Conservation (phyloP, 1,140 invertebrate genomes). For the Coenobita brevimanus region DNA sequence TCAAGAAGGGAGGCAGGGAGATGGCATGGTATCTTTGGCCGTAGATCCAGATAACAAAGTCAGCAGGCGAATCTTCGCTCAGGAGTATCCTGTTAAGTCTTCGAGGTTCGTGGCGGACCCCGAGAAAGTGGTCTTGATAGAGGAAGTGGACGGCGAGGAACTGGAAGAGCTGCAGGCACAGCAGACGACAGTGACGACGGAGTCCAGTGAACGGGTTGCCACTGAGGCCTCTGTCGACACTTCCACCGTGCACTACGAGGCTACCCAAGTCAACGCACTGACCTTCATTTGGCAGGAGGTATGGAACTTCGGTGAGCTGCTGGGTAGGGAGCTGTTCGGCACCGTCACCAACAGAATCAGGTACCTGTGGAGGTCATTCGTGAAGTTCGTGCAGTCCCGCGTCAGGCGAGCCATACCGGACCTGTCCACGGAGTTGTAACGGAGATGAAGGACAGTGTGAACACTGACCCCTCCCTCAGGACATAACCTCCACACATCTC, state of each 20-base stretch:
- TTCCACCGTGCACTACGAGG: slow-evolving; percentile 29
- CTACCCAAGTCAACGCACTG: slow-evolving; percentile 1
- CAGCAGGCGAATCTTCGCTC: too few relatives aligned
- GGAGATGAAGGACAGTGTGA: too few relatives aligned
- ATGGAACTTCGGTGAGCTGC: slow-evolving; percentile 29
- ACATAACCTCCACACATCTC: too few relatives aligned
- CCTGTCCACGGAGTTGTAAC: too few relatives aligned
- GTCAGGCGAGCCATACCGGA: slow-evolving; percentile 4
- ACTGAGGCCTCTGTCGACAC: background rate
- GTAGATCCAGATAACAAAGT: background rate
- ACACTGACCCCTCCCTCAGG: too few relatives aligned
- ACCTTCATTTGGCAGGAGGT: slow-evolving; percentile 36
- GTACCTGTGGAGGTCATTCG: slow-evolving; percentile 12
- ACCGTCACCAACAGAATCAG: background rate
- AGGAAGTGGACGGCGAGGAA: slow-evolving; percentile 28
- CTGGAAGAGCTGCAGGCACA: background rate
- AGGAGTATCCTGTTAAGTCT: background rate
- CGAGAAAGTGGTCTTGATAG: slow-evolving; percentile 19
- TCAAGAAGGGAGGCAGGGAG: background rate
- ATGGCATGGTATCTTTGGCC: background rate
- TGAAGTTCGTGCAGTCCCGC: slow-evolving; percentile 6
- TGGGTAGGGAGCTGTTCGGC: slow-evolving; percentile 32
- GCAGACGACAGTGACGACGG: background rate
- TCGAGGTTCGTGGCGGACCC: slow-evolving; percentile 38
- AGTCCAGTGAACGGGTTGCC: background rate